A percentile compares a stretch with the other conserved stretches of the same genome.
These are phyloP conservation scores for Yasuhikotakia modesta DNA, from an alignment of 2,797 vertebrate genomes.

Conservation along the genomic window DNA sequence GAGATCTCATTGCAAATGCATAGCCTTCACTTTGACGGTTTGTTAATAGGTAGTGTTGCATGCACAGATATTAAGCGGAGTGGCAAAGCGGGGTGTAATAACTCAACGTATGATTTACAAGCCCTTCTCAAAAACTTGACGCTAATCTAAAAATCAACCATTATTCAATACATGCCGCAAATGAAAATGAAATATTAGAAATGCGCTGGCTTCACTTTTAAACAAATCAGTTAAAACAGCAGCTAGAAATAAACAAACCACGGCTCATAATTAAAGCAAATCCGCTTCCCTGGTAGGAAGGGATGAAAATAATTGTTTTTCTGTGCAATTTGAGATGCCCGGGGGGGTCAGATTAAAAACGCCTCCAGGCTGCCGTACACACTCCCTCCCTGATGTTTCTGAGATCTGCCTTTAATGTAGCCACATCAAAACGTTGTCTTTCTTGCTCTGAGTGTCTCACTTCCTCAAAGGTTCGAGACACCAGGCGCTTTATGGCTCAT, in stretches of 20 bases:
- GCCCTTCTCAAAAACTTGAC: slow-evolving; percentile 2
- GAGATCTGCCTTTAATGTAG: slow-evolving; percentile 37
- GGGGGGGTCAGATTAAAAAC: slow-evolving; percentile 32
- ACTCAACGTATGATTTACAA: slow-evolving; percentile 28
- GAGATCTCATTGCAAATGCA: not conserved
- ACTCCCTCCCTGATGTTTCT: slow-evolving; percentile 16
- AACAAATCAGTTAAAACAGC: slow-evolving; percentile 29
- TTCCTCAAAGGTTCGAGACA: slow-evolving; percentile 27
- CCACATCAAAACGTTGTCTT: slow-evolving; percentile 39
- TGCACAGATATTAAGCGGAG: not conserved
- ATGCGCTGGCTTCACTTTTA: slow-evolving; percentile 7
- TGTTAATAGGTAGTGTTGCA: not conserved
- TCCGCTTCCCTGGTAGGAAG: slow-evolving; percentile 3
- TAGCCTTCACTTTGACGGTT: not conserved
- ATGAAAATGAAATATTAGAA: slow-evolving; percentile 33
- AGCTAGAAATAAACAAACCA: slow-evolving; percentile 26
- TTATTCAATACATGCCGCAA: slow-evolving; percentile 33
- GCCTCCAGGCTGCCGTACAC: slow-evolving; percentile 25
- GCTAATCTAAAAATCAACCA: slow-evolving; percentile 33
- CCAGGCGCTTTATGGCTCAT: not conserved
- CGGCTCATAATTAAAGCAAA: slow-evolving; percentile 32
- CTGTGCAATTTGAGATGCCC: slow-evolving; percentile 18
- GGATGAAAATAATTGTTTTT: slow-evolving; percentile 39
- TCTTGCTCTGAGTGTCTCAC: slow-evolving; percentile 10
- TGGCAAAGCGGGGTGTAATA: slow-evolving; percentile 19